Percentiles rank a stretch among this genome's conserved stretches.
phyloP scores from a whole-genome alignment of 2,888 invertebrate species.

The Strigamia transsilvanica region DNA sequence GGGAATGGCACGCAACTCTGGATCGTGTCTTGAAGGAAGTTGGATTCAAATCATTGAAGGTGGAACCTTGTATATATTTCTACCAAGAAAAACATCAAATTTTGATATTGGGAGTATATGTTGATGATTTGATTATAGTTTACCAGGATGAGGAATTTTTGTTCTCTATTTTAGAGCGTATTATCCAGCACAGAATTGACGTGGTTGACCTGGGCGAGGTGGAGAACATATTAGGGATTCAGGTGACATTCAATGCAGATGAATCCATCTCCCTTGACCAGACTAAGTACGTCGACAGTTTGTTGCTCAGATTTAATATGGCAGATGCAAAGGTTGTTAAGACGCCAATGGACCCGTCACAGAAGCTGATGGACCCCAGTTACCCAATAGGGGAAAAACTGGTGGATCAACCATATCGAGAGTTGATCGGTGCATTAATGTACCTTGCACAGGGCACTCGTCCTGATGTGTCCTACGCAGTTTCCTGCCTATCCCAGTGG shows the following conservation, averaged over 20 bases:
- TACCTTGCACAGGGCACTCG: slow-evolving; percentile 57
- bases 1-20: neutral
- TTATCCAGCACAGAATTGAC: neutral
- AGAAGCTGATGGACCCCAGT: neutral
- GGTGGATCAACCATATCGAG: slow-evolving; percentile 54
- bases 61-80: neutral
- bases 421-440: slow-evolving; percentile 58
- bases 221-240: neutral
- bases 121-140: neutral
- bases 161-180: neutral
- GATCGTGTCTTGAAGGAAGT: neutral
- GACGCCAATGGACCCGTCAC: neutral
- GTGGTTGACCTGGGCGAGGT: neutral
- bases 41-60: neutral
- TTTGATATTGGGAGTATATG: neutral
- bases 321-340: neutral
- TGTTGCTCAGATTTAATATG: neutral
- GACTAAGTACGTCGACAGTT: neutral
- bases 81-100: neutral
- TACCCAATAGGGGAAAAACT: neutral
- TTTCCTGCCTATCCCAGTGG: slow-evolving; percentile 58
- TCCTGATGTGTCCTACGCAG: slow-evolving; percentile 58
- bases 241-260: neutral
- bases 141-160: neutral
- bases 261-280: neutral